phyloP scores from a whole-genome alignment of 2,888 invertebrate species.

The Schrankia costaestrigalis region DNA sequence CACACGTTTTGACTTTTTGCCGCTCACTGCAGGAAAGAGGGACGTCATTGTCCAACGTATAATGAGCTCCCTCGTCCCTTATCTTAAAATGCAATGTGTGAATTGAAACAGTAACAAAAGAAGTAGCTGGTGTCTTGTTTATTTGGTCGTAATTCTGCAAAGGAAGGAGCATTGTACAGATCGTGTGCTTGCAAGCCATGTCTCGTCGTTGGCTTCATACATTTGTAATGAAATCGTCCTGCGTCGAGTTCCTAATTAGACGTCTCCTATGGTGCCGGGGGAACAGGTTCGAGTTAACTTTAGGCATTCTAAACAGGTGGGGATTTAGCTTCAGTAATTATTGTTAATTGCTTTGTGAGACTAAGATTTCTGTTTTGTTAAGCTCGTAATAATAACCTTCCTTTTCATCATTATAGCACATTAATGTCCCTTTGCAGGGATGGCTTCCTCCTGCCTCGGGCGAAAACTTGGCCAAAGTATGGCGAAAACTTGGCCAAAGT shows the following conservation, averaged over 20 bases:
- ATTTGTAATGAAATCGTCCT: slow-evolving; percentile 70
- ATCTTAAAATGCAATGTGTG: slow-evolving; percentile 22
- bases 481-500: too few species aligned
- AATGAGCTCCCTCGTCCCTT: slow-evolving; percentile 46
- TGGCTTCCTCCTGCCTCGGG: too few species aligned
- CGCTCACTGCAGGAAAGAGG: slow-evolving; percentile 67
- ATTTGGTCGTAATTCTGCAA: slow-evolving; percentile 47
- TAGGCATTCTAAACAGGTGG: slow-evolving; percentile 20
- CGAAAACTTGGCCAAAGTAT: too few species aligned
- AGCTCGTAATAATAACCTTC: neutral
- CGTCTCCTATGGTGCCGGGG: slow-evolving; percentile 33
- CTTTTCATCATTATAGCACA: too few species aligned
- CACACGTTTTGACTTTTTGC: slow-evolving; percentile 79
- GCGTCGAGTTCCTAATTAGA: slow-evolving; percentile 59
- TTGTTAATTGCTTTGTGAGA: slow-evolving; percentile 6
- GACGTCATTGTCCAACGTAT: slow-evolving; percentile 48
- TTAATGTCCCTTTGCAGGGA: too few species aligned
- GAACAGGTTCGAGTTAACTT: slow-evolving; percentile 21
- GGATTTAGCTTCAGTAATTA: slow-evolving; percentile 15
- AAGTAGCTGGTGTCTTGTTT: slow-evolving; percentile 41
- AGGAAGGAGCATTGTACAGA: slow-evolving; percentile 68
- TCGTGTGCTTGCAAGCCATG: slow-evolving; percentile 67
- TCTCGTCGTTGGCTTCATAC: slow-evolving; percentile 59
- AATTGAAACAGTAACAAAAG: slow-evolving; percentile 39
- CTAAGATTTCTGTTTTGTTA: neutral